These are phyloP conservation scores for Siniperca obscura DNA, from an alignment of 2,797 vertebrate species.

Conservation along the genomic window DNA sequence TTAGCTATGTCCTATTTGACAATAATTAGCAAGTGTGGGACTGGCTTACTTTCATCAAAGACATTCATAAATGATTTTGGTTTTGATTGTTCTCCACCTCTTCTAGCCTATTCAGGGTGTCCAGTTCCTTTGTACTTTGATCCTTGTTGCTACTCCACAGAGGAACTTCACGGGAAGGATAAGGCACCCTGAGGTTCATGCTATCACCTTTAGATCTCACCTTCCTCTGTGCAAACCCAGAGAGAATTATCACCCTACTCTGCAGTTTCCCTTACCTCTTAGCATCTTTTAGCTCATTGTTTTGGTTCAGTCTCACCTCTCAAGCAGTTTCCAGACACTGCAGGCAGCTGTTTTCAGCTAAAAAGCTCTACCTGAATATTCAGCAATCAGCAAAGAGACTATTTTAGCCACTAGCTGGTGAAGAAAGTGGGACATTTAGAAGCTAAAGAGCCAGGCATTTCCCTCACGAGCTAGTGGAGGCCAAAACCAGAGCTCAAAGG, in stretches of 20 bases:
- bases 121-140: not conserved
- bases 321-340: not conserved
- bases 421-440: not conserved
- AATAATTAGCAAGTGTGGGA: not conserved
- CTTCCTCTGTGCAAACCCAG: not conserved
- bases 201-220: not conserved
- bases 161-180: not conserved
- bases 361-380: not conserved
- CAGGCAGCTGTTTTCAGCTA: not conserved
- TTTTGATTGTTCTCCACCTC: not conserved
- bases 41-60: not conserved
- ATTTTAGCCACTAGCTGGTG: not conserved
- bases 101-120: not conserved
- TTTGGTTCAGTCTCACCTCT: not conserved
- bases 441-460: not conserved
- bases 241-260: not conserved
- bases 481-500: conserved; percentile 3
- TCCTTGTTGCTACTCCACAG: not conserved
- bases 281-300: not conserved
- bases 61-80: not conserved
- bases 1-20: not conserved
- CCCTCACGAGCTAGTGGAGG: not conserved
- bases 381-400: not conserved
- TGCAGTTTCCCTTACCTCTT: not conserved
- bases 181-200: not conserved